Evolutionary conservation across 2,113 vertebrate genomes (phyloP).

Genomic region (Bostrychus sinensis): DNA sequence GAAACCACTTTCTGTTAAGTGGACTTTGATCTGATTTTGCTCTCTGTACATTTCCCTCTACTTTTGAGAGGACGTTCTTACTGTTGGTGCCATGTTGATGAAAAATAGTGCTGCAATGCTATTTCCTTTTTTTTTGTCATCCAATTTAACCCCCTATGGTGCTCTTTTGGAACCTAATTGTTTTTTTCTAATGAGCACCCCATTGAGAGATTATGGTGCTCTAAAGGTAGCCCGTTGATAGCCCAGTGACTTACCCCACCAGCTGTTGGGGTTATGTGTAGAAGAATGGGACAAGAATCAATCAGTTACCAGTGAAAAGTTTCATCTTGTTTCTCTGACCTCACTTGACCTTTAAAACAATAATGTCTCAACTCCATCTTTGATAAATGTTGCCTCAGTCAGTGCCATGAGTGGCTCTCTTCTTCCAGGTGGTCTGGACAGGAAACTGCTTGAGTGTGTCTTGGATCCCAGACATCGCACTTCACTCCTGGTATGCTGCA

Average conservation of each 20-base stretch:
- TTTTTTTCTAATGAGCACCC: slow-evolving; percentile 67
- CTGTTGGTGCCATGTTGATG: slow-evolving; percentile 25
- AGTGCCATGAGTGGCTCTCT: slow-evolving; percentile 19
- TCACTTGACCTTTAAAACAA: slow-evolving; percentile 68
- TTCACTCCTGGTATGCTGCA: slow-evolving; percentile 36
- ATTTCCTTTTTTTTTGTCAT: slow-evolving; percentile 51
- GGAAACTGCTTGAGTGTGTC: slow-evolving; percentile 56
- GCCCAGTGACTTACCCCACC: slow-evolving; percentile 60
- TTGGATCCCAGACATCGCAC: slow-evolving; percentile 49
- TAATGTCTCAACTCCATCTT: slow-evolving; percentile 49
- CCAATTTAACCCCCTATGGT: slow-evolving; percentile 33
- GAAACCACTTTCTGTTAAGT: slow-evolving; percentile 37
- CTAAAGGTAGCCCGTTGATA: slow-evolving; percentile 54
- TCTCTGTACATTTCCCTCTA: background rate
- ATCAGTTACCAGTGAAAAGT: slow-evolving; percentile 65
- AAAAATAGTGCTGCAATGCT: slow-evolving; percentile 35
- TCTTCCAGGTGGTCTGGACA: slow-evolving; percentile 69
- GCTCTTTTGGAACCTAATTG: slow-evolving; percentile 51
- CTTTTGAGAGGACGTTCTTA: slow-evolving; percentile 16
- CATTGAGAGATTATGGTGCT: slow-evolving; percentile 40
- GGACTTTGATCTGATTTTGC: slow-evolving; percentile 71
- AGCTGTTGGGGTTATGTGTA: slow-evolving; percentile 37
- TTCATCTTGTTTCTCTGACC: slow-evolving; percentile 59
- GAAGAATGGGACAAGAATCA: slow-evolving; percentile 63
- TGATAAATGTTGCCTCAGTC: slow-evolving; percentile 52